A percentile compares a stretch with the other conserved stretches of the same genome.
Evolutionary conservation across 2,113 vertebrate species (phyloP).

Genomic region (Pipa parva): DNA sequence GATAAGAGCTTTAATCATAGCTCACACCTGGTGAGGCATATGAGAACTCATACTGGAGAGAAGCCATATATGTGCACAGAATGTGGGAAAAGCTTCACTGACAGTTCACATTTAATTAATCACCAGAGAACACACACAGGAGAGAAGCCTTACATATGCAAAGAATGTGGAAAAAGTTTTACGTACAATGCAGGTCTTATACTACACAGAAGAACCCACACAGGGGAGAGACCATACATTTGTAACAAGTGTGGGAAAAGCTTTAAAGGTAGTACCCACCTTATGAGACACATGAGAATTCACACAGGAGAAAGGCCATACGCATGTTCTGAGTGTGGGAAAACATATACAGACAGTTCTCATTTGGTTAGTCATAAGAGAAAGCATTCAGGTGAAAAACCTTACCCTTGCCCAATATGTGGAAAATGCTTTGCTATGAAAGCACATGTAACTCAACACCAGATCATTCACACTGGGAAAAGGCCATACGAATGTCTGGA

Average conservation of each 20-base stretch:
- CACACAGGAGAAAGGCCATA: conserved; percentile 19
- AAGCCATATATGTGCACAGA: conserved; percentile 43
- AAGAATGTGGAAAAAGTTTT: conserved; percentile 7
- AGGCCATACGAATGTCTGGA: background rate
- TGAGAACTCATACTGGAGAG: conserved; percentile 40
- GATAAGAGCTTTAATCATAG: conserved; percentile 41
- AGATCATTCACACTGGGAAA: conserved; percentile 4
- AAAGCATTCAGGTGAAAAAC: conserved; percentile 16
- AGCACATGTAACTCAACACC: background rate
- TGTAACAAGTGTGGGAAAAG: conserved; percentile 10
- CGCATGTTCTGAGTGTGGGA: conserved; percentile 3
- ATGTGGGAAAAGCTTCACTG: conserved; percentile 46
- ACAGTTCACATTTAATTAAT: conserved; percentile 35
- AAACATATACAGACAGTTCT: conserved; percentile 7
- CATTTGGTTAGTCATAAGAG: conserved; percentile 1
- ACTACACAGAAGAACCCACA: conserved; percentile 6
- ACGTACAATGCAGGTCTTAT: conserved; percentile 3
- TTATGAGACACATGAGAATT: conserved; percentile 12
- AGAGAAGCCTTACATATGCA: conserved; percentile 32
- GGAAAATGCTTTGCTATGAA: conserved; percentile 1
- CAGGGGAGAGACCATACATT: conserved; percentile 1
- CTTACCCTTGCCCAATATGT: background rate
- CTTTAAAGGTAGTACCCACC: conserved; percentile 6
- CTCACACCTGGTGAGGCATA: conserved; percentile 41
- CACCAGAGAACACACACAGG: conserved; percentile 45